These are phyloP conservation scores for Heteromyza rotundicornis DNA, from an alignment of 2,888 invertebrate species.

Conservation along the genomic window DNA sequence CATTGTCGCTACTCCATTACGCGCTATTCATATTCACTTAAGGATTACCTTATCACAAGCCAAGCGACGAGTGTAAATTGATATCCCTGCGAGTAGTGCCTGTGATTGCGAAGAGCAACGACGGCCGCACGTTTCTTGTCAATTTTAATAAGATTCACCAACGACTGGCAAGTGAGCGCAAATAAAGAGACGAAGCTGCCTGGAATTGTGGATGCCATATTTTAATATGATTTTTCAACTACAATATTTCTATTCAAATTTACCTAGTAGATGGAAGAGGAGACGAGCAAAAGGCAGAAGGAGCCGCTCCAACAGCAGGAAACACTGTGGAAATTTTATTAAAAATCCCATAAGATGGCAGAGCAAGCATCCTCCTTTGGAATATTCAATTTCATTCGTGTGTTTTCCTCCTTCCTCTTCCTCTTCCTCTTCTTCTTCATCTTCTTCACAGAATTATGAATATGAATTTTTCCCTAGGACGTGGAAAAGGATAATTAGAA, in stretches of 20 bases:
- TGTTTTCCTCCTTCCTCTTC: too few relatives aligned
- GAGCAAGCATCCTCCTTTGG: neutral
- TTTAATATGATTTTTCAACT: neutral
- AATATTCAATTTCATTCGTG: neutral
- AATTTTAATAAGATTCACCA: constrained; percentile 2
- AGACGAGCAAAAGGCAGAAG: neutral
- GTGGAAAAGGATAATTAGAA: too few relatives aligned
- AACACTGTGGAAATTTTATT: neutral
- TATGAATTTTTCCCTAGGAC: too few relatives aligned
- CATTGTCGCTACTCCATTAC: neutral
- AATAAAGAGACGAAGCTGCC: neutral
- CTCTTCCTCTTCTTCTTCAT: too few relatives aligned
- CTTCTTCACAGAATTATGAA: too few relatives aligned
- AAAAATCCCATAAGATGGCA: neutral
- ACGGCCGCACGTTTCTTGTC: neutral
- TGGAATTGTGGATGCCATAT: neutral
- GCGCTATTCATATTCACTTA: constrained; percentile 2
- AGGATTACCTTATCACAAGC: neutral
- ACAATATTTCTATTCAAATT: neutral
- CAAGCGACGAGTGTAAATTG: neutral
- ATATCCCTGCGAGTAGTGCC: constrained; percentile 1
- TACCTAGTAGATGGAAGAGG: neutral
- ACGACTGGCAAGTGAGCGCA: neutral
- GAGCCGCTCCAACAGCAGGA: neutral
- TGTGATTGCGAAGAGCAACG: neutral